Conservation (phyloP, 2,888 invertebrate species). For the Bembecia ichneumoniformis region DNA sequence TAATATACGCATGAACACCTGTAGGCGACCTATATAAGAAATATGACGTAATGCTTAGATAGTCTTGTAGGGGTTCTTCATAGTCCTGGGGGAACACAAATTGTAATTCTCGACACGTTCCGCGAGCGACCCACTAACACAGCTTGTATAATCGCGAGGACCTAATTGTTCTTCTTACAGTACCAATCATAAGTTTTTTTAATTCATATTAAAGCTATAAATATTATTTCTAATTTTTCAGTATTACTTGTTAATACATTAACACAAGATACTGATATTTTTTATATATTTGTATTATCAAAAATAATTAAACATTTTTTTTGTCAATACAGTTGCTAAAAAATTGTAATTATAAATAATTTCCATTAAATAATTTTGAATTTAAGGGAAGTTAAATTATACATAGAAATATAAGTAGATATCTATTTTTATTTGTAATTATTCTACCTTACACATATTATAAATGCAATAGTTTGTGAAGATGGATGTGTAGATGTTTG, state of each 20-base stretch:
- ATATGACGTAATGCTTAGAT: not conserved
- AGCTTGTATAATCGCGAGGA: conserved; percentile 13
- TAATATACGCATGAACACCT: no score
- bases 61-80: conserved; percentile 1
- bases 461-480: no score
- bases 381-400: no score
- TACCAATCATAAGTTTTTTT: no score
- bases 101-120: conserved; percentile 36
- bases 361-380: no score
- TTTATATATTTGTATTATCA: not conserved
- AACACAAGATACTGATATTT: not conserved
- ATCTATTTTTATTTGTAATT: no score
- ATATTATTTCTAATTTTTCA: not conserved
- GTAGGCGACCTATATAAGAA: no score
- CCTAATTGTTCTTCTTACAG: no score
- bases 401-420: no score
- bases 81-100: conserved; percentile 2
- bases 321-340: not conserved
- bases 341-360: not conserved
- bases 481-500: no score
- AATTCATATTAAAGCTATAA: no score
- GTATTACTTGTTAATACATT: not conserved
- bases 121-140: conserved; percentile 36
- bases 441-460: no score
- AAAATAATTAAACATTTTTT: not conserved